Evolutionary conservation across 2,888 invertebrate species (phyloP).

Genomic region (Leptopilina drosophilae): DNA sequence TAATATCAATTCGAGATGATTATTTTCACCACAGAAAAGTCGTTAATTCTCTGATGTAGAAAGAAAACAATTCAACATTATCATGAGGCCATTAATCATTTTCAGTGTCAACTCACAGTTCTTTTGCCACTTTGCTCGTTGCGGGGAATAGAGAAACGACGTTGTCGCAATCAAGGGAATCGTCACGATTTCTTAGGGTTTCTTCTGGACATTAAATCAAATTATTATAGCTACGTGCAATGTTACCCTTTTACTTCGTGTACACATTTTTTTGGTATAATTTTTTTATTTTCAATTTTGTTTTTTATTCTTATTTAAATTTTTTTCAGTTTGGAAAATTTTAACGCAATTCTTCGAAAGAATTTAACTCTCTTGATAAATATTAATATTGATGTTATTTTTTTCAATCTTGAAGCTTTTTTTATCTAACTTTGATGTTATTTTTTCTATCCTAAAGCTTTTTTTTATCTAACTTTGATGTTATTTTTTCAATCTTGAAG

Average conservation of each 20-base stretch:
- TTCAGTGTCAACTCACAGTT: neutral
- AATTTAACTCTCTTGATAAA: too few relatives aligned
- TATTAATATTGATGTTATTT: too few relatives aligned
- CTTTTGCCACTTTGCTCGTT: neutral
- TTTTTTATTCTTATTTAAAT: too few relatives aligned
- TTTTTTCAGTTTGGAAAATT: too few relatives aligned
- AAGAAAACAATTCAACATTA: slow-evolving; percentile 31
- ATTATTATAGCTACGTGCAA: slow-evolving; percentile 8
- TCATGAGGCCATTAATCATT: slow-evolving; percentile 27
- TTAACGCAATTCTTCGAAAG: too few relatives aligned
- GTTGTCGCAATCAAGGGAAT: slow-evolving; percentile 26
- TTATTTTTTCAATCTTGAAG: too few relatives aligned
- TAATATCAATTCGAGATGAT: neutral
- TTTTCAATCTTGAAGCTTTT: too few relatives aligned
- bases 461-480: too few relatives aligned
- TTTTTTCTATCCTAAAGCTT: too few relatives aligned
- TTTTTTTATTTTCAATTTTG: too few relatives aligned
- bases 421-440: too few relatives aligned
- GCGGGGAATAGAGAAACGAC: slow-evolving; percentile 19
- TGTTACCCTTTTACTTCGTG: neutral
- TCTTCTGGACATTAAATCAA: slow-evolving; percentile 15
- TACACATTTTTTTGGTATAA: too few relatives aligned
- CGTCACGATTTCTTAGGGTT: slow-evolving; percentile 17
- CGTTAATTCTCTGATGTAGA: neutral
- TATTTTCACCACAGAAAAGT: neutral